These are phyloP conservation scores for Drosophila putrida DNA, from an alignment of 2,888 invertebrate genomes.

Conservation along the genomic window DNA sequence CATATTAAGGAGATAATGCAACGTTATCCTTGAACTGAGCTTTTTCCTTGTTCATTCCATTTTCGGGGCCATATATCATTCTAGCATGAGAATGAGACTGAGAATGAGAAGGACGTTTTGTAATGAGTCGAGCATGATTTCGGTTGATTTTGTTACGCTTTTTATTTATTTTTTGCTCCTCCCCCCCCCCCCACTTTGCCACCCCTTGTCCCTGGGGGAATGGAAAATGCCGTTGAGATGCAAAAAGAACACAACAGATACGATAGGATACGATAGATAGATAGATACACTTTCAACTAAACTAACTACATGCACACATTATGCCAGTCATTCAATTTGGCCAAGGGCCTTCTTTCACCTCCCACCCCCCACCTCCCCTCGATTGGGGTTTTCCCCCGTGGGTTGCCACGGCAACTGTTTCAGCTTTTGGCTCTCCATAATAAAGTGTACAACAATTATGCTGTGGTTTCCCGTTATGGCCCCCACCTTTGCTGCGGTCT, in stretches of 20 bases:
- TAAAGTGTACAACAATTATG: constrained; percentile 67
- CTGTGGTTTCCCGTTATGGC: constrained; percentile 44
- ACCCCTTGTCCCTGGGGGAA: background rate
- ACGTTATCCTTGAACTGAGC: background rate
- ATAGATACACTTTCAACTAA: constrained; percentile 1
- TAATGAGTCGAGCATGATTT: constrained; percentile 75
- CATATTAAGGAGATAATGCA: constrained; percentile 11
- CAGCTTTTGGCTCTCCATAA: constrained; percentile 39
- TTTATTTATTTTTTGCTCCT: background rate
- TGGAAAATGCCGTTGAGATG: constrained; percentile 38
- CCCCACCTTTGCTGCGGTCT: constrained; percentile 33
- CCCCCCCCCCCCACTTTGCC: background rate
- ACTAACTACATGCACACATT: constrained; percentile 16
- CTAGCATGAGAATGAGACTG: constrained; percentile 55
- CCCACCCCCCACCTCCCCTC: too few species aligned
- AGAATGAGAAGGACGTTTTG: constrained; percentile 66
- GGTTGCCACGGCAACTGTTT: constrained; percentile 12
- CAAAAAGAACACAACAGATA: constrained; percentile 23
- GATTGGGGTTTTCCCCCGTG: background rate
- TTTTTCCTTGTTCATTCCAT: background rate
- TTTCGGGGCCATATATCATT: constrained; percentile 22
- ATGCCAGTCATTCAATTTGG: constrained; percentile 69
- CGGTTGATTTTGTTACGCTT: constrained; percentile 36
- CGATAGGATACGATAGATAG: constrained; percentile 7
- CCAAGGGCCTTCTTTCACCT: constrained; percentile 3